Evolutionary conservation across 53 echinoderm and acorn worm genomes (phyloP), one percentile per base, ranked within the genome.

Genomic region (Zoroaster sp.): DNA sequence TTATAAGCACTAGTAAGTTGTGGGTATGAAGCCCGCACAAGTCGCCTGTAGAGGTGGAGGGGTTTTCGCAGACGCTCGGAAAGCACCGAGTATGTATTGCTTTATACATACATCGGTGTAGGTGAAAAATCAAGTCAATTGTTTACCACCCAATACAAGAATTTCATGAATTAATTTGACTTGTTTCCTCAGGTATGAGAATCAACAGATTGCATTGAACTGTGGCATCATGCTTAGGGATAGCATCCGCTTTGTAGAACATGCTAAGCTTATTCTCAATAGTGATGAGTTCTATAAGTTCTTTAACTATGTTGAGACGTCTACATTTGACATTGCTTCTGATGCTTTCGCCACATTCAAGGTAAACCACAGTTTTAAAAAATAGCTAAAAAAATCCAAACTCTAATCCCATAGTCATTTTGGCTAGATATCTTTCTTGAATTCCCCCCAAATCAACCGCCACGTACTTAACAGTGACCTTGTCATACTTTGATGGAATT

Each of bases 281-380:
- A 83, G 87, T 3, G 53, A 83, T 8, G 68, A 46, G 37, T 97
- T 97, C 72, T 95, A 92, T 89, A 87, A 73, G 8, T 95, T 97
- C 78, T 97, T 97, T 78, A 31, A 35, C 7, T 95, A 91, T 49
- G 95, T 95, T 0, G 95, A 95, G 89, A 89, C 89, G 93, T 94
- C 95, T 11, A 97, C 98, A 15, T 97, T 97, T 71, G 98, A 97
- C 87, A 80, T 97, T 68, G 98, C 98, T 12, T 97, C 98, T 33
- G 98, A 97, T 89, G 98, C 98, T 89, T 97, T 97, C 78, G 86
- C 98, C 18, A 95, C 98, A 14, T 97, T 97, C 71, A 97, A 97
- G 95, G 98, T 95, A 46, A 71, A 66, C 33, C 21, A 23, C 4
- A n/a, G 17, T 83, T 66, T 66, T 37, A 18, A 9, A 41, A 13